Base-by-base conservation (phyloP, 2,113 vertebrate species). In the Mesembrinibis cayennensis region DNA sequence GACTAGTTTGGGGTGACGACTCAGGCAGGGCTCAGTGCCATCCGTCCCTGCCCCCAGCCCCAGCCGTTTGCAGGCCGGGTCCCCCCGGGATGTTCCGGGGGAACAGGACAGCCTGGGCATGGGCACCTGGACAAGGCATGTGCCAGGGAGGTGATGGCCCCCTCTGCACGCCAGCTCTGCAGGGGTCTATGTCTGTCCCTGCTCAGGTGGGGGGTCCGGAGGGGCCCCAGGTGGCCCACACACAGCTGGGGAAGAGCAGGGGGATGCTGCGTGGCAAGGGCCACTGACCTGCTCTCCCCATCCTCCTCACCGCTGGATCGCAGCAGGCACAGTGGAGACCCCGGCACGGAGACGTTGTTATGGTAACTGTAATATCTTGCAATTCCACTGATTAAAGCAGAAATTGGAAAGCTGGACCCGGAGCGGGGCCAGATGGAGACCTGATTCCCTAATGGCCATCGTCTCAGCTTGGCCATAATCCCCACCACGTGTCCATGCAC, bases 381-480 rank as follows among this genome's bases (percentile, higher is more conserved):
- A 89, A 90, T 96, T 94, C 83, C 82, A 91, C 92, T 93, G 97
- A 97, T 97, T 97, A 97, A 92, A 97, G 92, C 63, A 74, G 92
- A 65, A 95, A 92, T 66, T 67, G 90, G 71, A 95, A 94, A 97
- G 95, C 96, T 4, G 1, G 85, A 42, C 87, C 73, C 58, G 0
- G 82, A 95, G 88, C 4, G 19, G 65, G 67, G 93, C 95, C 97
- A 97, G 97, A 97, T 97, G 96, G 97, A 97, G 95, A 79, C 90
- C 93, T 96, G 90, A 97, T 97, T 97, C 95, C 96, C 95, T 96
- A 95, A 97, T 94, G 97, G 96, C 93, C 87, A 9, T 10, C 21
- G 3, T 77, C 95, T 92, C 80, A 58, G 88, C 79, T 59, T 63
- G 90, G 42, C 95, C 20, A 2, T 97, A 97, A 97, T 97, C 97